A percentile compares a stretch with the other conserved stretches of the same genome.
Evolutionary conservation across 2,797 vertebrate genomes (phyloP).

Genomic region (Pipistrellus pygmaeus): DNA sequence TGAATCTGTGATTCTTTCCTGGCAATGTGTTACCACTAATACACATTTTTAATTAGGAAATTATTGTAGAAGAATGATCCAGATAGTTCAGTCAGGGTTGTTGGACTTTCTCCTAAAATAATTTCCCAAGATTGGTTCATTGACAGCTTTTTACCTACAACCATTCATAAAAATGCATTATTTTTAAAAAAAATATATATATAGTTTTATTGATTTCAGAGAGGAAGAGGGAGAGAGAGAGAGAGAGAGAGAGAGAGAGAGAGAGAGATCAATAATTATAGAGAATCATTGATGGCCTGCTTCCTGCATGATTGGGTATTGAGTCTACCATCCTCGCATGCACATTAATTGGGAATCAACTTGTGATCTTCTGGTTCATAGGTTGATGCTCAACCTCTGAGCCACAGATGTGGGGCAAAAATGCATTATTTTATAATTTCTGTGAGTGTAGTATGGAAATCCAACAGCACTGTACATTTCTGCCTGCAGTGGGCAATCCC

Average conservation of each 20-base stretch:
- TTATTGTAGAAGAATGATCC: conserved; percentile 3
- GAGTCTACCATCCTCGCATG: too few relatives aligned
- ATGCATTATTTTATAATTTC: background rate
- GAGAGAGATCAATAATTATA: too few relatives aligned
- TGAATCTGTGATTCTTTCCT: background rate
- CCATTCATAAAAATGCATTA: background rate
- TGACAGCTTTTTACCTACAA: background rate
- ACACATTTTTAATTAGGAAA: conserved; percentile 9
- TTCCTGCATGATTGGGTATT: too few relatives aligned
- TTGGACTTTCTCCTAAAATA: conserved; percentile 34
- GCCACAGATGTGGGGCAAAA: too few relatives aligned
- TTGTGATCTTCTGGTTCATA: too few relatives aligned
- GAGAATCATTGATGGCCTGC: too few relatives aligned
- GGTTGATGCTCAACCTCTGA: too few relatives aligned
- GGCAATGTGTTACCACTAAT: background rate
- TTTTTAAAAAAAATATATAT: background rate
- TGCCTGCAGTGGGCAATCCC: background rate
- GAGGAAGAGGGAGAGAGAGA: too few relatives aligned
- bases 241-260: too few relatives aligned
- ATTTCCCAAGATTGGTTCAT: conserved; percentile 1
- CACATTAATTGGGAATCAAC: too few relatives aligned
- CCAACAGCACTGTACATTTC: background rate
- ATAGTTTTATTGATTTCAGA: too few relatives aligned
- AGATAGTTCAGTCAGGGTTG: background rate
- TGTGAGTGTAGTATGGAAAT: background rate